Evolutionary conservation across 1,140 invertebrate species (phyloP), one percentile per base, ranked within the genome.

Genomic region (Calephelis nemesis): DNA sequence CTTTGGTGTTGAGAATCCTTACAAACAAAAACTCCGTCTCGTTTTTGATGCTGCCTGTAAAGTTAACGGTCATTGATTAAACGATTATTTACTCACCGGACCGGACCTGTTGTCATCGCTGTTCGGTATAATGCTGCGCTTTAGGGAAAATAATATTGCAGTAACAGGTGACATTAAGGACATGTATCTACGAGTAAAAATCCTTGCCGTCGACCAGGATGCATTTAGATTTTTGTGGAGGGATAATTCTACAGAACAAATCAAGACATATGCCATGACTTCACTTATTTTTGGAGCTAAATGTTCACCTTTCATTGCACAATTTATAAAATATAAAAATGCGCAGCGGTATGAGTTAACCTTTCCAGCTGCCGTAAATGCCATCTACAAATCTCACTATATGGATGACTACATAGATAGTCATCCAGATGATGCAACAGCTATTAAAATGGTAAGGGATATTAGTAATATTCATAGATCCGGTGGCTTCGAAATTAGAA

Each of bases 321-420:
- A 83, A n/a, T 83, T 73, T 30, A 69, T 87, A 7, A 83, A 80
- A 70, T 77, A 84, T 54, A 50, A 47, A 19, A 85, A 84, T 45
- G 82, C 81, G 0, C 30, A 68, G 12, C 47, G 73, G 12, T 82
- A 74, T 70, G 39, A 52, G 10, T 48, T 67, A 8, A 19, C 45
- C 4, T 73, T 49, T 42, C 81, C 83, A 0, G 7, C 47, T 12
- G 83, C 84, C 2, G 79, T 75, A 7, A 12, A 74, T 0, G 77
- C 78, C 0, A 77, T 90, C 7, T 39, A 49, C 0, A 13, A 81
- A 1, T 70, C 74, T 15, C 79, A 81, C 47, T 89, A 89, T 64
- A 85, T 87, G 73, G 85, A 88, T 67, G 88, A 89, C 66, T 86
- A 81, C 58, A 71, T 89, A 7, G 78, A 82, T 54, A 80, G 77